Evolutionary conservation across 2,797 vertebrate species (phyloP).

Genomic region (Myripristis murdjan): DNA sequence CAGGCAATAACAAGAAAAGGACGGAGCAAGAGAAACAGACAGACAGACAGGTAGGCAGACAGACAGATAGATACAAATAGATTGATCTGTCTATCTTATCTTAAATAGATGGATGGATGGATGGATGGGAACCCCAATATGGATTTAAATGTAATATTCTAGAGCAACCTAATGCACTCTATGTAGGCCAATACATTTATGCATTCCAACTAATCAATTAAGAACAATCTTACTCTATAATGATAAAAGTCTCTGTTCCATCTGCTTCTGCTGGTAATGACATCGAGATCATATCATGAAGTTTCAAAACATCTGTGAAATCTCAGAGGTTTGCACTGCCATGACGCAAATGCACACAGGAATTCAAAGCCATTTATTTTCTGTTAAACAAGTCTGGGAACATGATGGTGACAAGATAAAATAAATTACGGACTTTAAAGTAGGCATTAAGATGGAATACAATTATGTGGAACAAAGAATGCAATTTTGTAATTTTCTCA

Average conservation of each 20-base stretch:
- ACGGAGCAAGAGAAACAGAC: background rate
- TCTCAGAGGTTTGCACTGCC: slow-evolving; percentile 29
- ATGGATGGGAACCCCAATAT: slow-evolving; percentile 22
- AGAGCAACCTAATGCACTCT: background rate
- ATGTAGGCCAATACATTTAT: background rate
- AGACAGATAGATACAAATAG: slow-evolving; percentile 8
- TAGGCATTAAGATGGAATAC: slow-evolving; percentile 66
- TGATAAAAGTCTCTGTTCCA: background rate
- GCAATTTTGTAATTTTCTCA: slow-evolving; percentile 70
- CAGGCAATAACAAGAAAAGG: slow-evolving; percentile 44
- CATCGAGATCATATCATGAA: slow-evolving; percentile 41
- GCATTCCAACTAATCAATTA: background rate
- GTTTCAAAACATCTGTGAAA: slow-evolving; percentile 31
- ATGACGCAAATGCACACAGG: slow-evolving; percentile 13
- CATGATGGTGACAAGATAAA: slow-evolving; percentile 68
- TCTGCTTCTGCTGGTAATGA: background rate
- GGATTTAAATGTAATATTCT: background rate
- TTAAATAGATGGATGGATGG: slow-evolving; percentile 29
- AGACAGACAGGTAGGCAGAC: slow-evolving; percentile 24
- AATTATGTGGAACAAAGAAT: slow-evolving; percentile 77
- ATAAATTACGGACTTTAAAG: slow-evolving; percentile 66
- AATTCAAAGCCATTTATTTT: slow-evolving; percentile 31
- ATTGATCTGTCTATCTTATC: no score
- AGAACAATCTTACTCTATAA: background rate
- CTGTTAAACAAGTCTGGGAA: slow-evolving; percentile 29